Base-by-base conservation (phyloP, 1,140 invertebrate species). In the Diprion similis region DNA sequence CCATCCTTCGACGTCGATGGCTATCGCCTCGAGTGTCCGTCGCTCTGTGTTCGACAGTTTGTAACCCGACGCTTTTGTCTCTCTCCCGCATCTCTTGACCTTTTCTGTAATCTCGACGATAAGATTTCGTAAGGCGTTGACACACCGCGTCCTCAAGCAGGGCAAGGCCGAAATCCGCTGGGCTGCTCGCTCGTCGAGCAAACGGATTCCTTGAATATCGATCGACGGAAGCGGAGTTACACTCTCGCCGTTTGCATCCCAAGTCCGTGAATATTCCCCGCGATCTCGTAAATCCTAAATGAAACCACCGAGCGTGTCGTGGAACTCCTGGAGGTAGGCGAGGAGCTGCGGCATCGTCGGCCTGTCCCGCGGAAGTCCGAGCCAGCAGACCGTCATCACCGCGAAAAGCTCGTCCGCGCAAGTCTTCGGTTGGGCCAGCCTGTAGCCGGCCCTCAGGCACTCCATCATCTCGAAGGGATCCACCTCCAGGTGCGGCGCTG, bases 371-470 rank as follows among this genome's bases (percentile, higher is more conserved):
- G 93, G 90, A 71, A 92, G 90, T 68, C 92, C 90, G 19, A 95
- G 91, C 97, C 96, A 98, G 81, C 96, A 98, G 81, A 94, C 95
- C 17, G 95, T 95, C 96, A 98, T 97, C 76, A 97, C 91, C 48
- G 94, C 93, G 84, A 95, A 97, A 92, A 99, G 88, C 89, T 98
- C 96, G 90, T 98, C 97, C 0, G 97, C 97, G 86, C 97, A 99
- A 83, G 97, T 97, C 78, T 94, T 91, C 1, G 97, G 97, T 80
- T 98, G 97, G 13, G 93, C 91, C 18, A 98, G 91, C 78, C 97
- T 90, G 83, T 96, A 97, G 17, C 96, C 96, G 83, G 95, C 96
- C 68, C 92, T 91, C 37, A 98, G 90, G 88, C 95, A 97, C 19
- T 92, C 92, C 66, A 92, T 92, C 89, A 98, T 94, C 86, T 98